Base-by-base conservation (phyloP, 2,797 vertebrate genomes). In the Holocentrus rufus region DNA sequence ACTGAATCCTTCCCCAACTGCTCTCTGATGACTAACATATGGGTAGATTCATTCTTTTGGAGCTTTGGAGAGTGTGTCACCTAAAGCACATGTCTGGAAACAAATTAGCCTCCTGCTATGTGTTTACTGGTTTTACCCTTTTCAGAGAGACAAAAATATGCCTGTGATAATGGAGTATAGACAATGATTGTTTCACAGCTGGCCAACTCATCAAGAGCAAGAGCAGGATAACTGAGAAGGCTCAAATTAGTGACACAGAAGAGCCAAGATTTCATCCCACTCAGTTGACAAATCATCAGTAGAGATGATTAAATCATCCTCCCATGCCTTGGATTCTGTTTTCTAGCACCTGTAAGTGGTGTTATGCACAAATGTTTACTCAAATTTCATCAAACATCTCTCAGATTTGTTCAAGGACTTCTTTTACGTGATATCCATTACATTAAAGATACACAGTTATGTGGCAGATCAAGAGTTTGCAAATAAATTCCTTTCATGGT, bases 21-120 rank as follows among this genome's bases (percentile, higher is more conserved):
- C 69, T 64, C 67, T 55, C 49, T 62, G 66, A 79, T 67, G 25
- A 66, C 42, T 49, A 36, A 82, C 87, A 77, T 49, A 55, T 77
- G 83, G 66, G 80, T 73, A 64, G 50, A 72, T 66, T 85, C 87
- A 71, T 2, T 65, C 59, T 7, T 49, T 65, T 55, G 30, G 6
- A 36, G 68, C 67, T 73, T 77, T 74, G 15, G 11, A 69, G 8
- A 65, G 31, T 27, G 50, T 23, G 39, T 71, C 23, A 47, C 59
- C 22, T 23, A 56, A 1, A 52, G 55, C 54, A 69, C 58, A 25
- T 67, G 53, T 58, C 54, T 69, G 22, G 14, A 36, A 65, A 65
- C 50, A 27, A 61, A 75, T 72, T 63, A 66, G 31, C 23, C 30
- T 52, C 2, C 50, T 1, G 23, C 64, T 69, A 44, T 52, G 47